Evolutionary conservation across 1,140 invertebrate genomes (phyloP), one percentile per base, ranked within the genome.

Genomic region (Latrodectus geometricus): DNA sequence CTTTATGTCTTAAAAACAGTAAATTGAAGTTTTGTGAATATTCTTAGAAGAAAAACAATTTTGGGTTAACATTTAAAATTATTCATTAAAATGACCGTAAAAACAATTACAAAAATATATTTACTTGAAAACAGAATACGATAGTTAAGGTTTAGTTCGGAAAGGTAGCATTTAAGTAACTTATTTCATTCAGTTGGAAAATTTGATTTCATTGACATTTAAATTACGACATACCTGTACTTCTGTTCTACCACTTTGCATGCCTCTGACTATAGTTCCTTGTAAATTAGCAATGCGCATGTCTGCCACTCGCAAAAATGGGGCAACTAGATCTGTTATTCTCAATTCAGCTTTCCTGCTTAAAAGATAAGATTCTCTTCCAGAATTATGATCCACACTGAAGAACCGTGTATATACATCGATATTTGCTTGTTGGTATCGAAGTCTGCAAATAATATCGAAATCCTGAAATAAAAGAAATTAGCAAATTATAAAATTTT

Each of bases 321-420:
- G 94, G 56, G 95, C 91, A 17, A 99, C 95, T n/a, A 98, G 92
- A 90, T 98, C 96, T 0, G 97, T 99, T 4, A 99, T 95, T 68
- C 96, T 93, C 23, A 98, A 91, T 92, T 95, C 96, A 0, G 96
- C 97, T 61, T 96, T 94, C 0, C 96, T 93, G 73, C 96, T 97
- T 35, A 98, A 95, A 86, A 98, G 94, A 91, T 97, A 98, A 14
- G 95, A 96, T 9, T 96, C 95, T 69, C 97, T 93, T 0, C 97
- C 97, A 0, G 96, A 97, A 90, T 97, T 96, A 90, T 98, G 96
- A 91, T 97, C 96, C 20, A 94, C 95, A 0, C 96, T 96, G 52
- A 97, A 92, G 90, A 99, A 98, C 87, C 95, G 94, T 3, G 97
- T 96, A 90, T 96, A 97, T 23, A 95, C 96, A 91, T 98, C 96